Evolutionary conservation across 1,140 invertebrate genomes (phyloP), one percentile per base, ranked within the genome.

Genomic region (Listronotus oregonensis): DNA sequence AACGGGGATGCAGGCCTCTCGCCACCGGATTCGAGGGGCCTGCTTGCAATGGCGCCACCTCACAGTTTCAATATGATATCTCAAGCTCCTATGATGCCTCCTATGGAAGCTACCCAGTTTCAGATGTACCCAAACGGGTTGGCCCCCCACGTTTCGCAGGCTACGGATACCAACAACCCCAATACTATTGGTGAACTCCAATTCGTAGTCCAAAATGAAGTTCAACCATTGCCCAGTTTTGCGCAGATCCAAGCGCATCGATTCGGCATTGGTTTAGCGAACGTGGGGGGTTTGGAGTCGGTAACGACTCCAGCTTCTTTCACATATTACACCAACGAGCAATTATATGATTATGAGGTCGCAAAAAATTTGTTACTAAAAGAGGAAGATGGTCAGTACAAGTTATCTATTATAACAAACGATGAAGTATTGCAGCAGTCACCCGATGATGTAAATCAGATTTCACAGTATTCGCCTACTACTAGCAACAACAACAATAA

Each of bases 1-100:
- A 93, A 93, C 90, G 90, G 89, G 89, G 87, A 90, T 86, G 90
- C 90, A 91, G 90, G 85, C 83, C 84, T 83, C 83, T 86, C 85
- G 82, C 72, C 67, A 59, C 59, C 71, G 84, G 87, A 90, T 84
- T 84, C 88, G 89, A 89, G 89, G 89, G 89, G 88, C 90, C 90
- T 91, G 89, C 89, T 88, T 81, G 86, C 87, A 14, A 82, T 46
- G 58, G 51, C 68, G 8, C 68, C 66, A 49, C 57, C 52, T 5
- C 69, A 66, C 69, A 68, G 70, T 42, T 72, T 73, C 73, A 71
- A 67, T 57, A 70, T 71, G 68, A 78, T 80, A 68, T 80, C 82
- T 73, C 81, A 81, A 27, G 80, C 81, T 62, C 80, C 82, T 61
- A 70, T 73, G 78, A 81, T 82, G 69, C 82, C 84, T 80, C 50